Evolutionary conservation across 2,888 invertebrate species (phyloP), one percentile per base, ranked within the genome.

Genomic region (Lampropteryx suffumata): DNA sequence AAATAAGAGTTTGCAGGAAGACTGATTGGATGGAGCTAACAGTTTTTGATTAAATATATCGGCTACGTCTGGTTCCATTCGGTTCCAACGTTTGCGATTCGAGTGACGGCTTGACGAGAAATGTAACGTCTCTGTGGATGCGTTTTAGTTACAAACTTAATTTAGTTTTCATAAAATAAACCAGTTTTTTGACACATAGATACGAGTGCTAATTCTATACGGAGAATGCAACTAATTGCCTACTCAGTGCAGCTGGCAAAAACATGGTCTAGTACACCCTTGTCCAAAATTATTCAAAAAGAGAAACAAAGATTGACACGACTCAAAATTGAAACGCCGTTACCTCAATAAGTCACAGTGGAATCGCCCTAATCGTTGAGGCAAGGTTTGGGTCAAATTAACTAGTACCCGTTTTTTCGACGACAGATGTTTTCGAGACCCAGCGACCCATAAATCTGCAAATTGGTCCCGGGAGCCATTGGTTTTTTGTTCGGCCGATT

Each of bases 351-450:
- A 56, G 49, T 57, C 50, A 47, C 29, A 39, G 35, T 51, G 42
- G 61, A 57, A 60, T 59, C 58, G 60, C 64, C 65, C 64, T 55
- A 65, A 65, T 61, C 57, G 43, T 41, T 51, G 57, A 50, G 60
- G 49, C 52, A 50, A 64, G 55, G 44, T 57, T 53, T 33, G 47
- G 48, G 43, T 57, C 62, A 64, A 70, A 77, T 76, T 73, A 76
- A 67, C 67, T 62, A 54, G 40, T 52, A 63, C 61, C 64, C 50
- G 45, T 67, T 67, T 65, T 73, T 69, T 64, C 58, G 64, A 62
- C 76, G 72, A 79, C 84, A 83, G 77, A 75, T 84, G 79, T 76
- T 74, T 67, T 62, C 59, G 73, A 72, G 66, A 58, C 69, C 65
- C 61, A 62, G 58, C 62, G 62, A 54, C 64, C 36, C 55, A 75